These are phyloP conservation scores for Temnothorax ravouxi DNA, from an alignment of 2,888 invertebrate genomes.

Conservation along the genomic window DNA sequence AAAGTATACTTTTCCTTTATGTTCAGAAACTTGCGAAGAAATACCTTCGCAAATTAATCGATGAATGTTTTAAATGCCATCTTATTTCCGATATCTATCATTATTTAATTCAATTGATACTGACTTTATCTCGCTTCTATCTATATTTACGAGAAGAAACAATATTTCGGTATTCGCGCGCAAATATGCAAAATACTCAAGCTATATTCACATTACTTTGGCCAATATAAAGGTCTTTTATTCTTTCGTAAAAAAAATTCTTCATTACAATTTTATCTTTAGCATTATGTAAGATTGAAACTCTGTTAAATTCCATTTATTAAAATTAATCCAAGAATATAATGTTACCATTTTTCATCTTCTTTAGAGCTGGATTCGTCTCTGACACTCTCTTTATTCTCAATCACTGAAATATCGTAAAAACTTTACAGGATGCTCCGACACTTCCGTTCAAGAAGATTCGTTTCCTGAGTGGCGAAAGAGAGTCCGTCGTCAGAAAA, in stretches of 20 bases:
- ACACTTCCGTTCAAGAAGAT: neutral
- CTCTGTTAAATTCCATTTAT: constrained; percentile 1
- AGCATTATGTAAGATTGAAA: neutral
- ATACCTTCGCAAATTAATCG: neutral
- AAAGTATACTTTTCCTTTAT: neutral
- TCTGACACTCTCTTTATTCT: neutral
- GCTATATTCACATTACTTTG: neutral
- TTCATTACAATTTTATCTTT: neutral
- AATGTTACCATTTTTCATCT: neutral
- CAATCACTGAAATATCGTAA: neutral
- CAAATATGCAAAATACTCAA: neutral
- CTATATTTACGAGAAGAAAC: neutral
- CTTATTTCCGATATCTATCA: neutral
- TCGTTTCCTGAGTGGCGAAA: neutral
- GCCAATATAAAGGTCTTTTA: neutral
- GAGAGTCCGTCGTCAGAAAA: neutral
- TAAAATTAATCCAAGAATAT: neutral
- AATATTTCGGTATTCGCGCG: neutral
- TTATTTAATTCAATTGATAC: neutral
- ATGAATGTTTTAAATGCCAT: neutral
- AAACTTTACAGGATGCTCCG: neutral
- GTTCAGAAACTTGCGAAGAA: neutral
- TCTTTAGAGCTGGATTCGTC: neutral
- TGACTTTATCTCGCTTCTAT: no score
- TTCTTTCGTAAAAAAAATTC: neutral